A percentile compares a stretch with the other conserved stretches of the same genome.
Evolutionary conservation across 2,888 invertebrate species (phyloP).

Genomic region (Pardosa pseudoannulata): DNA sequence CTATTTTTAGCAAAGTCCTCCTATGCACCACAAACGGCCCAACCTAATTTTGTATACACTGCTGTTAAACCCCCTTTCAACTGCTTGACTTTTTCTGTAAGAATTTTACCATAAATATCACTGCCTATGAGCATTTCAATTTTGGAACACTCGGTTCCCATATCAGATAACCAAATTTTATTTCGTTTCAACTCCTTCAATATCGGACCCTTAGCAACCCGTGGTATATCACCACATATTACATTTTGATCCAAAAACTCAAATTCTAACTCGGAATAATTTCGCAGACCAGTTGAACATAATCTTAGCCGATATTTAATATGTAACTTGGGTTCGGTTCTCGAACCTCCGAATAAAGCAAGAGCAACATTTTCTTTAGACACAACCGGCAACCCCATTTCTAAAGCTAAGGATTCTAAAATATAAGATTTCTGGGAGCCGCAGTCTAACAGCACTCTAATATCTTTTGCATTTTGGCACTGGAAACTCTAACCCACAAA

Average conservation of each 20-base stretch:
- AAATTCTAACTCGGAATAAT: background rate
- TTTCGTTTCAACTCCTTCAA: constrained; percentile 20
- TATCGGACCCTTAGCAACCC: constrained; percentile 13
- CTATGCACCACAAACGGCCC: constrained; percentile 5
- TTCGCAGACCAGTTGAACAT: background rate
- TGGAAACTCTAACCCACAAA: background rate
- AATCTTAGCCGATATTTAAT: background rate
- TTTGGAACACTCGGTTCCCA: background rate
- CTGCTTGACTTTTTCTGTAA: too few species aligned
- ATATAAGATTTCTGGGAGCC: constrained; percentile 9
- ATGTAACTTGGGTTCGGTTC: background rate
- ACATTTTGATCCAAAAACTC: constrained; percentile 14
- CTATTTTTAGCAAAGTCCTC: background rate
- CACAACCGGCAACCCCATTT: background rate
- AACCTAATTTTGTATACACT: too few species aligned
- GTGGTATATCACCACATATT: constrained; percentile 23
- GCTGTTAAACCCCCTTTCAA: too few species aligned
- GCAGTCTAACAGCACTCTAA: constrained; percentile 4
- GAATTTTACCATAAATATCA: constrained; percentile 13
- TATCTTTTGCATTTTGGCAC: too few species aligned
- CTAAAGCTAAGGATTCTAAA: background rate
- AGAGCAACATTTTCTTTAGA: background rate
- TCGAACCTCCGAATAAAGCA: background rate
- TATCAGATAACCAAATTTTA: constrained; percentile 11
- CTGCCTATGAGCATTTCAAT: constrained; percentile 31